Percentiles rank a stretch among this genome's conserved stretches.
Evolutionary conservation across 2,888 invertebrate species (phyloP).

Genomic region (Dendrolimus houi): DNA sequence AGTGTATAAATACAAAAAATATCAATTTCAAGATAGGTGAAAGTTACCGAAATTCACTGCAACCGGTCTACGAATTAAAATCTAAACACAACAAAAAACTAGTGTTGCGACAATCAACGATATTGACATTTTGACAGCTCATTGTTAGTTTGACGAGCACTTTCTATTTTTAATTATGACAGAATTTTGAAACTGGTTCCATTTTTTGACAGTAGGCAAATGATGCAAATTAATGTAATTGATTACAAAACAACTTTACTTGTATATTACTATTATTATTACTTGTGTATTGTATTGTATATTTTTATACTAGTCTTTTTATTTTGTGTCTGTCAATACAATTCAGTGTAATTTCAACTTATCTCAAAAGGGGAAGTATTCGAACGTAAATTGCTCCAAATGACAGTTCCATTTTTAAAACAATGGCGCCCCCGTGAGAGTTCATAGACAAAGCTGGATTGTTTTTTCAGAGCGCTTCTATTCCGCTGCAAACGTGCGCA

Average conservation of each 20-base stretch:
- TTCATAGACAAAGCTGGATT: constrained; percentile 27
- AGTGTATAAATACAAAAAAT: too few species aligned
- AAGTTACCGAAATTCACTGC: constrained; percentile 17
- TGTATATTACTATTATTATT: too few species aligned
- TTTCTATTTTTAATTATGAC: constrained; percentile 15
- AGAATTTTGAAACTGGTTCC: not conserved
- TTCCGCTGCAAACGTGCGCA: constrained; percentile 15
- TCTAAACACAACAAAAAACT: constrained; percentile 7
- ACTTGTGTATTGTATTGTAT: too few species aligned
- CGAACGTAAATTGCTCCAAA: constrained; percentile 14
- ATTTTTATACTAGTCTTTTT: too few species aligned
- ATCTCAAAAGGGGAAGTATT: not conserved
- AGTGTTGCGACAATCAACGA: constrained; percentile 15
- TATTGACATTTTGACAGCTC: constrained; percentile 19
- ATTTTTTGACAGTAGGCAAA: too few species aligned
- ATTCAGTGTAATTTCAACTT: too few species aligned
- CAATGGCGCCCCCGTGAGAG: constrained; percentile 9
- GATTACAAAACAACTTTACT: too few species aligned
- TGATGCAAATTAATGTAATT: too few species aligned
- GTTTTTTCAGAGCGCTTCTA: constrained; percentile 23
- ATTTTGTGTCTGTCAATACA: too few species aligned
- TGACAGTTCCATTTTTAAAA: constrained; percentile 20
- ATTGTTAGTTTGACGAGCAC: constrained; percentile 12
- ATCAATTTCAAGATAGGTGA: not conserved
- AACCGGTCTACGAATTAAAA: constrained; percentile 28